Evolutionary conservation across 2,888 invertebrate species (phyloP).

Genomic region (Andrena fulva): DNA sequence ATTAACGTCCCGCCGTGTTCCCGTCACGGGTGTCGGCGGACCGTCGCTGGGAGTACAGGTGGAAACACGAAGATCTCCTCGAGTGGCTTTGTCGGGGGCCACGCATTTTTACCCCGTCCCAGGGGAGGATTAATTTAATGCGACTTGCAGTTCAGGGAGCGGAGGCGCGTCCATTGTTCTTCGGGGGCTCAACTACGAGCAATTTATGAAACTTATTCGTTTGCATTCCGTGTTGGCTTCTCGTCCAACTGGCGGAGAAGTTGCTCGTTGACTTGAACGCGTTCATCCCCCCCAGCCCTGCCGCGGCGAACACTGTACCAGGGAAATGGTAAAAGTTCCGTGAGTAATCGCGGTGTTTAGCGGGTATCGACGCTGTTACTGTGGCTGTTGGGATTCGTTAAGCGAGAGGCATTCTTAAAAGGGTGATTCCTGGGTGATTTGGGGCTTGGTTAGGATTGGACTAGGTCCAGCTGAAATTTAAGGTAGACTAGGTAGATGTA

Average conservation of each 20-base stretch:
- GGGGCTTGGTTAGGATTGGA: too few relatives aligned
- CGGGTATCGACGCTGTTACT: too few relatives aligned
- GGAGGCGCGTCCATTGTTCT: constrained; percentile 37
- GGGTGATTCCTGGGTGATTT: too few relatives aligned
- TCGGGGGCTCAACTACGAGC: background rate
- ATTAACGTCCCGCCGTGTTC: constrained; percentile 38
- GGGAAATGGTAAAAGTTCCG: constrained; percentile 4
- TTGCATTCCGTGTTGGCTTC: constrained; percentile 17
- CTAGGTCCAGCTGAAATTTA: too few relatives aligned
- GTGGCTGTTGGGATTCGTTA: too few relatives aligned
- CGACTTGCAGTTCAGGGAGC: constrained; percentile 47
- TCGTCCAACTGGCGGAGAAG: constrained; percentile 2
- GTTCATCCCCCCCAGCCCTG: constrained; percentile 1
- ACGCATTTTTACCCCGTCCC: constrained; percentile 26
- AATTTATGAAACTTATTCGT: constrained; percentile 12
- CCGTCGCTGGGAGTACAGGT: constrained; percentile 37
- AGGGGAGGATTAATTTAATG: constrained; percentile 45
- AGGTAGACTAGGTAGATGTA: too few relatives aligned
- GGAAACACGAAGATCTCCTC: constrained; percentile 41
- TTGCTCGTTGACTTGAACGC: constrained; percentile 13
- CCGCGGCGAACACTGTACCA: background rate
- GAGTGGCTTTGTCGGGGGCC: constrained; percentile 6
- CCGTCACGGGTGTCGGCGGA: constrained; percentile 10
- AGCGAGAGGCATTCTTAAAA: too few relatives aligned
- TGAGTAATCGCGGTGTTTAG: constrained; percentile 5